Conservation (phyloP, 2,888 invertebrate species). For the Cerceris rybyensis region DNA sequence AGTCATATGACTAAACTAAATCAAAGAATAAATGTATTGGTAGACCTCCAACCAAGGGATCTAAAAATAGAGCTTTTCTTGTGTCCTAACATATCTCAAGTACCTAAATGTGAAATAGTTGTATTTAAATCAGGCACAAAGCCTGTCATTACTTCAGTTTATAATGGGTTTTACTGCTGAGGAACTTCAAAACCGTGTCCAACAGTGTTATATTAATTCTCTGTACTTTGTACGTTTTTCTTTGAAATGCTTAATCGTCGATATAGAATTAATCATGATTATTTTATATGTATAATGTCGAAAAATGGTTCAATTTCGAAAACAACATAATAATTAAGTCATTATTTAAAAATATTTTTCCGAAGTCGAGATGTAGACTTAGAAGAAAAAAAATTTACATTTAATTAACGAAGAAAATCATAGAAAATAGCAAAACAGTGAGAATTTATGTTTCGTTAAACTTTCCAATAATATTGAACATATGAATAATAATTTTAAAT, state of each 20-base stretch:
- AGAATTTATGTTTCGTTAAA: not conserved
- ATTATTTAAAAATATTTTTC: not conserved
- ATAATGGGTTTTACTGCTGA: constrained; percentile 26
- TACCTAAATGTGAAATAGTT: constrained; percentile 69
- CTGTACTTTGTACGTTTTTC: constrained; percentile 23
- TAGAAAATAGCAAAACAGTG: not conserved
- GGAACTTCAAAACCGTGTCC: constrained; percentile 21
- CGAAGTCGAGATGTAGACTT: not conserved
- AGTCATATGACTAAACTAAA: constrained; percentile 49
- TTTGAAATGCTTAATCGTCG: constrained; percentile 3
- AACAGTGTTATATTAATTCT: constrained; percentile 30
- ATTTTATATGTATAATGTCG: not conserved
- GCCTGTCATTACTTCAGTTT: constrained; percentile 28
- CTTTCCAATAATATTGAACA: not conserved
- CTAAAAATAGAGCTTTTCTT: constrained; percentile 80
- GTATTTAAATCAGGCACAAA: constrained; percentile 47
- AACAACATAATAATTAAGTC: not conserved
- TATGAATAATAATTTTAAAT: not conserved
- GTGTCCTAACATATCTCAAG: constrained; percentile 70
- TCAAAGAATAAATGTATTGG: constrained; percentile 70
- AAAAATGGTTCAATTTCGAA: not conserved
- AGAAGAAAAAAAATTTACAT: not conserved
- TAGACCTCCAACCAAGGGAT: constrained; percentile 76
- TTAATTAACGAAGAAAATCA: not conserved
- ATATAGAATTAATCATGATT: constrained; percentile 2